Evolutionary conservation across 2,797 vertebrate genomes (phyloP), one percentile per base, ranked within the genome.

Genomic region (Enteromius trimaculatus): DNA sequence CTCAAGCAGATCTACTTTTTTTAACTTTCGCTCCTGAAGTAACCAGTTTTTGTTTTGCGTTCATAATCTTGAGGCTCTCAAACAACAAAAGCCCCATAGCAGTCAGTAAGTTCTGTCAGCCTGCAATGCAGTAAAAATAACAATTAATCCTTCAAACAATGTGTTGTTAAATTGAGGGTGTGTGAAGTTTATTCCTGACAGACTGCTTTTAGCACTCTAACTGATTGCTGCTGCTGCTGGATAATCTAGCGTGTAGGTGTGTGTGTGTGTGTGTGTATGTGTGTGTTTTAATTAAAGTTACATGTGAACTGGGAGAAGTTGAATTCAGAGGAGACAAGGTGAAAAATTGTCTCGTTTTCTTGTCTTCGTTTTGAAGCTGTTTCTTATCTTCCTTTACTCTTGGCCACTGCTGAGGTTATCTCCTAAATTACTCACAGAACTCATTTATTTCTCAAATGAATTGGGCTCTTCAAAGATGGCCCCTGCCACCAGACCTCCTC

Each of bases 381-480:
- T 87, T 89, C 93, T 95, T 94, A 94, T 94, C 94, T 94, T 76
- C 84, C 74, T 86, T 87, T 90, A 90, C 91, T 90, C 91, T 89
- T 80, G 71, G 90, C 91, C 92, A 90, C 91, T 80, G 90, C 86
- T 81, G 91, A 93, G 92, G 93, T 94, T 95, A 95, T 94, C 93
- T 93, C 89, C 91, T 92, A 86, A 95, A 94, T 95, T 94, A 94
- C 93, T 90, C 92, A 90, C 92, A 92, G 88, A 94, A 93, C 92
- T 93, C 91, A 94, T 95, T 94, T 94, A 94, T 95, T 95, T 91
- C 93, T 90, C 93, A 92, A 92, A 93, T 94, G 93, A 94, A 94
- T 95, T 92, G 91, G 92, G 90, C 91, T 87, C 88, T 77, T 10
- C 86, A 86, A 85, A 92, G 81, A 86, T 84, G 86, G 85, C 80